phyloP scores from a whole-genome alignment of 2,113 vertebrate species.

The Tautogolabrus adspersus region DNA sequence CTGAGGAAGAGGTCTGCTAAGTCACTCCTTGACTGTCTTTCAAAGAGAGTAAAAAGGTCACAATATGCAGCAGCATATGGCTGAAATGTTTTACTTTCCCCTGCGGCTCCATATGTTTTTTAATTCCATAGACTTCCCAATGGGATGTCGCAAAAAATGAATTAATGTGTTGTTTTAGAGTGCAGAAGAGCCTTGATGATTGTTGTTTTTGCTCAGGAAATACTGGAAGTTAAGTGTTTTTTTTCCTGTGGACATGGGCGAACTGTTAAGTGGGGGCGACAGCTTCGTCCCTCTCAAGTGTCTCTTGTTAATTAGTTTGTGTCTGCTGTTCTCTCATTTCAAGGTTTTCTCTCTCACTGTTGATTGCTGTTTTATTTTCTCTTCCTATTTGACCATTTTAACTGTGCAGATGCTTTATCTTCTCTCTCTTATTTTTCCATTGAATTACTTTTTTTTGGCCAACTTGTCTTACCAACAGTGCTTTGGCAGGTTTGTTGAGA shows the following conservation, averaged over 20 bases:
- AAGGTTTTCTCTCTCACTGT: constrained; percentile 23
- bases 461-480: constrained; percentile 21
- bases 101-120: constrained; percentile 19
- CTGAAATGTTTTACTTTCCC: not conserved
- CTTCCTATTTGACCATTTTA: not conserved
- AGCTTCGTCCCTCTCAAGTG: constrained; percentile 28
- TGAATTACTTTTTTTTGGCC: constrained; percentile 25
- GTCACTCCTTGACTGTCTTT: constrained; percentile 30
- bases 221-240: constrained; percentile 29
- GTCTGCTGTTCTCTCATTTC: constrained; percentile 21
- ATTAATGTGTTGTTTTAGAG: not conserved
- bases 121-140: constrained; percentile 13
- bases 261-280: constrained; percentile 28
- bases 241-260: constrained; percentile 40
- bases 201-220: constrained; percentile 31
- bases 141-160: not conserved
- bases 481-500: constrained; percentile 51
- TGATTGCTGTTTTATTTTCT: constrained; percentile 5
- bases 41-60: constrained; percentile 33
- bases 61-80: constrained; percentile 17
- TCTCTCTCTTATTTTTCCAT: constrained; percentile 17
- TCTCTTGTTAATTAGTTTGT: constrained; percentile 34
- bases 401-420: constrained; percentile 10
- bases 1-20: constrained; percentile 39
- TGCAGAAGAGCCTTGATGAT: not conserved